Evolutionary conservation across 1,140 invertebrate genomes (phyloP).

Genomic region (Dreissena rostriformis): DNA sequence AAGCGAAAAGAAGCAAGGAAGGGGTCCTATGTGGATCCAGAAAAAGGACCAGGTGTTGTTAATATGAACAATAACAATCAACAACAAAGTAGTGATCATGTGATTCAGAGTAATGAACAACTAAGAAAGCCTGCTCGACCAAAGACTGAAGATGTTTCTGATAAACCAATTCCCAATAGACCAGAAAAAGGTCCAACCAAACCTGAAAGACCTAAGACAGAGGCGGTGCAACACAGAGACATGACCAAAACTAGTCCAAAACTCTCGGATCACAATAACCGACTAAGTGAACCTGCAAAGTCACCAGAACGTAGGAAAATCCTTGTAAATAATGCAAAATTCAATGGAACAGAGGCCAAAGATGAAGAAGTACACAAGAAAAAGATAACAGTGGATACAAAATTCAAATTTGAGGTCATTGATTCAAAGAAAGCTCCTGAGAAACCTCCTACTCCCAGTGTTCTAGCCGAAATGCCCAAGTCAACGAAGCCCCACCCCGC

Average conservation of each 20-base stretch:
- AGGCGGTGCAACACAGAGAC: no score
- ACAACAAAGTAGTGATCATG: no score
- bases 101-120: no score
- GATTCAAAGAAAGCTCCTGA: slow-evolving; percentile 10
- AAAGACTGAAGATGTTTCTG: slow-evolving; percentile 15
- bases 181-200: neutral
- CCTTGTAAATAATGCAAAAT: neutral
- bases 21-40: slow-evolving; percentile 54
- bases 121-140: no score
- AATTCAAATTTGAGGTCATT: slow-evolving; percentile 37
- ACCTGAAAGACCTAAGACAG: slow-evolving; percentile 20
- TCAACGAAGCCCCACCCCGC: slow-evolving; percentile 5
- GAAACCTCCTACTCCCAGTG: slow-evolving; percentile 22
- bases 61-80: no score
- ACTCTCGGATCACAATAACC: no score
- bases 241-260: no score
- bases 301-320: slow-evolving; percentile 11
- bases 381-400: slow-evolving; percentile 33
- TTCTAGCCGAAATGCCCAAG: neutral
- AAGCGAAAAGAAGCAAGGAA: slow-evolving; percentile 49
- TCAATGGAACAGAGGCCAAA: slow-evolving; percentile 11
- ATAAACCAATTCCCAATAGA: neutral
- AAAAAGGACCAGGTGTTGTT: slow-evolving; percentile 3
- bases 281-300: neutral
- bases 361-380: slow-evolving; percentile 27